phyloP scores from a whole-genome alignment of 2,888 invertebrate genomes.

The Pollenia angustigena region DNA sequence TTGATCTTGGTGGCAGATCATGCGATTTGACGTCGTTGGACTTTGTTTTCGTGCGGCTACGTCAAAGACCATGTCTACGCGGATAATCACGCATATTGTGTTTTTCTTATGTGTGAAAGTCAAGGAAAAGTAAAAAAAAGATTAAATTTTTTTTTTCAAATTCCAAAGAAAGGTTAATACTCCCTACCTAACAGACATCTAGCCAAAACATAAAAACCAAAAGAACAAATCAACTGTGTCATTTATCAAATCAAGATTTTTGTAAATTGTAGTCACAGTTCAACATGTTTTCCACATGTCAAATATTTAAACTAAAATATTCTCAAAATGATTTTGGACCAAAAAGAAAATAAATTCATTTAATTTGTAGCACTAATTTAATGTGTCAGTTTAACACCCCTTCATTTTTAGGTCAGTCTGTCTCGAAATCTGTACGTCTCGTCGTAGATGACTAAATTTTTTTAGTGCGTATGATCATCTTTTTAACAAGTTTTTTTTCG shows the following conservation, averaged over 20 bases:
- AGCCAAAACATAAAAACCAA: no score
- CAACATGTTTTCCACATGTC: constrained; percentile 19
- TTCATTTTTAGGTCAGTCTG: constrained; percentile 15
- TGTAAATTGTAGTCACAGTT: constrained; percentile 38
- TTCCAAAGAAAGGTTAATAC: no score
- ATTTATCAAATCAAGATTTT: background rate
- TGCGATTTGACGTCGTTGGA: no score
- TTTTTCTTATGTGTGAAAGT: no score
- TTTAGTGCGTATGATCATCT: constrained; percentile 25
- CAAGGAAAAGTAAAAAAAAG: no score
- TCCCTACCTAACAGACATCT: no score
- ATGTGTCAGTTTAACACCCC: constrained; percentile 41
- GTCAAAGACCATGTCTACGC: no score
- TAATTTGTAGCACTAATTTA: constrained; percentile 58
- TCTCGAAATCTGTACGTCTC: background rate
- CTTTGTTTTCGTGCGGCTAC: no score
- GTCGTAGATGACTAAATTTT: background rate
- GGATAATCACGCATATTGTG: no score
- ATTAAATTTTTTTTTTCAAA: no score
- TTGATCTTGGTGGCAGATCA: no score
- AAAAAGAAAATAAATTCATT: constrained; percentile 43
- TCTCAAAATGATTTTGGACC: constrained; percentile 42
- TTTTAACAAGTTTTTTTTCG: background rate
- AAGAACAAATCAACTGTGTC: no score
- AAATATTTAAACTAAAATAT: constrained; percentile 50